Percentiles rank a stretch among this genome's conserved stretches.
Evolutionary conservation across 2,888 invertebrate genomes (phyloP).

Genomic region (Hirtodrosophila duncani): DNA sequence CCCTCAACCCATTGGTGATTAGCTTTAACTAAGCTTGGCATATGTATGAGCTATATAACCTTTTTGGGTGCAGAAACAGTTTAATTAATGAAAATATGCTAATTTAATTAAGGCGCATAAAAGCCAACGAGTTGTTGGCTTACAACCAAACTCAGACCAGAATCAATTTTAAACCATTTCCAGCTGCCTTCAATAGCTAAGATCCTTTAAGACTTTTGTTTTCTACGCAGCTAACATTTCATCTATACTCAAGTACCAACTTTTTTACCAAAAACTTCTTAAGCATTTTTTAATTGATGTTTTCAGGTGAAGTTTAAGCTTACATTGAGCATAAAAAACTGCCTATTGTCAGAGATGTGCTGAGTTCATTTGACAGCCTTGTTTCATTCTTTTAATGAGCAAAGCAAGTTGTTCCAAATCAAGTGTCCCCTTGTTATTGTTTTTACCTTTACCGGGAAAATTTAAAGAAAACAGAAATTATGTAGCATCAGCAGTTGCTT

Average conservation of each 20-base stretch:
- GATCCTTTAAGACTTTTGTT: slow-evolving; percentile 10
- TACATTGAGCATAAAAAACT: slow-evolving; percentile 47
- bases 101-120: slow-evolving; percentile 74
- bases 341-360: slow-evolving; percentile 1
- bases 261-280: slow-evolving; percentile 5
- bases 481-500: slow-evolving; percentile 1
- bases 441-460: slow-evolving; percentile 43
- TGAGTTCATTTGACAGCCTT: too few relatives aligned
- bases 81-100: slow-evolving; percentile 71
- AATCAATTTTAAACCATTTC: too few relatives aligned
- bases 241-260: too few relatives aligned
- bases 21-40: too few relatives aligned
- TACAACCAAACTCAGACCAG: too few relatives aligned
- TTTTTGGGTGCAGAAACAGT: slow-evolving; percentile 58
- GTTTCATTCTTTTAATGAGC: too few relatives aligned
- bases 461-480: slow-evolving; percentile 57
- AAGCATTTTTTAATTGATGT: slow-evolving; percentile 58
- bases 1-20: too few relatives aligned
- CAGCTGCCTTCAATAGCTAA: neutral
- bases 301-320: slow-evolving; percentile 7
- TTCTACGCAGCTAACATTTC: too few relatives aligned
- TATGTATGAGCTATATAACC: too few relatives aligned
- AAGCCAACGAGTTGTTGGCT: too few relatives aligned
- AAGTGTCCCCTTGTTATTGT: slow-evolving; percentile 17
- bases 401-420: slow-evolving; percentile 20